phyloP scores from a whole-genome alignment of 2,888 invertebrate genomes.

The Drosophila meridionalis region DNA sequence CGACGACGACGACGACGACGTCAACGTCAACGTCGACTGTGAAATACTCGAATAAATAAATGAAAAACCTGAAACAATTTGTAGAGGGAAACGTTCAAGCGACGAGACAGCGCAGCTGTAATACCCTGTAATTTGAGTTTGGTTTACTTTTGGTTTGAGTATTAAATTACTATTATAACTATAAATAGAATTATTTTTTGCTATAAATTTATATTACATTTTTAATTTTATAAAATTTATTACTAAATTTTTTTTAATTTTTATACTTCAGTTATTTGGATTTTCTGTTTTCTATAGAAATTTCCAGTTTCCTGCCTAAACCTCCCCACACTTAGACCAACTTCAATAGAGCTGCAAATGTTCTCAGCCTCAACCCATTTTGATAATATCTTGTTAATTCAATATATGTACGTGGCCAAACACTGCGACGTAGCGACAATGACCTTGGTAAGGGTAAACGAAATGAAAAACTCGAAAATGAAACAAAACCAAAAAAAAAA shows the following conservation, averaged over 20 bases:
- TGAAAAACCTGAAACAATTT: conserved; percentile 53
- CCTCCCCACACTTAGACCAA: not conserved
- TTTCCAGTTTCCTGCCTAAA: not conserved
- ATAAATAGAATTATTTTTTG: too few species aligned
- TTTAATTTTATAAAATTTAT: too few species aligned
- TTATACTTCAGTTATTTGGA: not conserved
- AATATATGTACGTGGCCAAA: conserved; percentile 6
- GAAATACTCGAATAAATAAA: conserved; percentile 49
- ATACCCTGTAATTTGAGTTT: conserved; percentile 27
- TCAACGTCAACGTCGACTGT: conserved; percentile 34
- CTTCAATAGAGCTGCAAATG: not conserved
- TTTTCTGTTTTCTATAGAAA: not conserved
- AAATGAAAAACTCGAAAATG: conserved; percentile 29
- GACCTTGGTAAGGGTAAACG: conserved; percentile 14
- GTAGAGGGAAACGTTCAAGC: conserved; percentile 8
- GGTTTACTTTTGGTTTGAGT: too few species aligned
- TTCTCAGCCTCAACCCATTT: conserved; percentile 1
- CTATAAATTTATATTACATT: not conserved
- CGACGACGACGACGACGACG: conserved; percentile 13
- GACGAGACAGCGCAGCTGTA: not conserved
- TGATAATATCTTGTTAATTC: conserved; percentile 10
- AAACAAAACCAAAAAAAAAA: conserved; percentile 15
- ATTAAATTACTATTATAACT: not conserved
- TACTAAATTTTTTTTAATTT: too few species aligned
- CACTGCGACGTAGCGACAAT: not conserved